Evolutionary conservation across 2,113 vertebrate species (phyloP), one percentile per base, ranked within the genome.

Genomic region (Eptesicus fuscus): DNA sequence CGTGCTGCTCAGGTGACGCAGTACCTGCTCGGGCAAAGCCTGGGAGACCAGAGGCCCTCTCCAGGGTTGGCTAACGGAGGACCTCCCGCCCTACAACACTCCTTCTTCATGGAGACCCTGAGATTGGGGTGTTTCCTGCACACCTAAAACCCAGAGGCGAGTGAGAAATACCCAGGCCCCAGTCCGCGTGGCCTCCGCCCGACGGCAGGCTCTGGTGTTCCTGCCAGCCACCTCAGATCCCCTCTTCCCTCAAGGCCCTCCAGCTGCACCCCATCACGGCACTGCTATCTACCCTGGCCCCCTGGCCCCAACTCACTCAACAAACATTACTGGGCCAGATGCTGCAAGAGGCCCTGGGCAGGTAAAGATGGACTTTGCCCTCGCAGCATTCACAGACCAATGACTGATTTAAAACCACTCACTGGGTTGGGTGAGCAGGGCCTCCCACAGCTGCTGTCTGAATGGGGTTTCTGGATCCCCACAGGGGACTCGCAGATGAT

Each of bases 391-490:
- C 51, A n/a, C 30, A 53, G 63, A 80, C 17, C 12, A 28, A 47
- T n/a, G 67, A 77, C 67, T 16, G 53, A 78, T 7, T 53, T 14
- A 42, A 95, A 88, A 42, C 7, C 11, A 25, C 14, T 53, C 42
- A 25, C 7, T 8, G n/a, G 69, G 44, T 0, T 47, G 9, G 5
- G 14, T 11, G 40, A 40, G 71, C 30, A 18, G 40, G 35, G 51
- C 44, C 47, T 88, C 59, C 51, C 5, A 94, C 12, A 65, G 78
- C 37, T 22, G 2, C 9, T 30, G 32, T 30, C 59, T 51, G 32
- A 59, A 32, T 65, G 30, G 28, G 73, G 61, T 79, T 94, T 59
- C 70, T 80, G 42, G 88, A 90, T 63, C 53, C 85, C 40, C 40
- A 85, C 7, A 71, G 44, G 40, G 28, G 35, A 18, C 37, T 59